Evolutionary conservation across 2,888 invertebrate genomes (phyloP).

Genomic region (Oscheius onirici): DNA sequence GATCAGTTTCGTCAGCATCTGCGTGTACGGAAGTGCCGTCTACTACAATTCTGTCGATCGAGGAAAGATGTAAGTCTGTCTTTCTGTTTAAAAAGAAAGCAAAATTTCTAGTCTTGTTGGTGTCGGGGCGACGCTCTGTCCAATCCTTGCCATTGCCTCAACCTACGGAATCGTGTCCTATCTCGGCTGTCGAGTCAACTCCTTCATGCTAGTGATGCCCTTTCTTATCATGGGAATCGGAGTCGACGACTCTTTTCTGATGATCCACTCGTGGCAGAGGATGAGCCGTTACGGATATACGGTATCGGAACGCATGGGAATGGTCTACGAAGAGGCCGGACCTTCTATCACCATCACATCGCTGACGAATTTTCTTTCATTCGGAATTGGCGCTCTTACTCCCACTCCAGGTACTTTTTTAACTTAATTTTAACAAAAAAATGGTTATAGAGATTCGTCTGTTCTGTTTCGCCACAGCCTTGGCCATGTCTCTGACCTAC

Average conservation of each 20-base stretch:
- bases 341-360: constrained; percentile 71
- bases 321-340: constrained; percentile 69
- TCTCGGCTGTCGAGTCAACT: constrained; percentile 63
- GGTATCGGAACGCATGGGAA: constrained; percentile 47
- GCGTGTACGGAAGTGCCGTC: constrained; percentile 60
- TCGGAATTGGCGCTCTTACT: constrained; percentile 69
- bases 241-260: constrained; percentile 66
- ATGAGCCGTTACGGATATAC: constrained; percentile 52
- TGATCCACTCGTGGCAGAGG: constrained; percentile 69
- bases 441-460: constrained; percentile 64
- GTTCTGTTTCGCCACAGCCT: constrained; percentile 68
- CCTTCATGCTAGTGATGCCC: constrained; percentile 70
- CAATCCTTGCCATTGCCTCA: constrained; percentile 67
- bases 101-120: constrained; percentile 42
- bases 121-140: constrained; percentile 61
- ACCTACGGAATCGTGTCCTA: constrained; percentile 66
- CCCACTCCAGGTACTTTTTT: constrained; percentile 65
- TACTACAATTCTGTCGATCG: constrained; percentile 61
- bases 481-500: constrained; percentile 68
- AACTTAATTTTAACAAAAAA: constrained; percentile 6
- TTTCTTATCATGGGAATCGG: constrained; percentile 70
- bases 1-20: constrained; percentile 62
- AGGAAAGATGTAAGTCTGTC: constrained; percentile 54
- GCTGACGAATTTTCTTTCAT: constrained; percentile 70
- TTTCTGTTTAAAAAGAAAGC: neutral